phyloP scores from a whole-genome alignment of 2,888 invertebrate genomes.

The Protonemura montana region DNA sequence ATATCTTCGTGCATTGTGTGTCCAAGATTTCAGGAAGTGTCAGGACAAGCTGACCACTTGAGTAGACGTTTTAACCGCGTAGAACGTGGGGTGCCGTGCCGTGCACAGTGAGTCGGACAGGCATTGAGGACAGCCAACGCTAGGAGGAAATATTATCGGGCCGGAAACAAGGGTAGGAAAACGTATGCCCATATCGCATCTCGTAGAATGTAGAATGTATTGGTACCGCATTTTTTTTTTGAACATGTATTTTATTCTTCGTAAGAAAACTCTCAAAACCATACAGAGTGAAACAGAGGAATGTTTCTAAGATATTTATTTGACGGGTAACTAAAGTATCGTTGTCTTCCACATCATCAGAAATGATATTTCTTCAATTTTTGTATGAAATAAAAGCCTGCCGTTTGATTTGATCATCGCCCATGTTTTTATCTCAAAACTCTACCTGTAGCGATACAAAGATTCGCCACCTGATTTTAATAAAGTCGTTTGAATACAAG shows the following conservation, averaged over 20 bases:
- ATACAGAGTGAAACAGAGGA: too few species aligned
- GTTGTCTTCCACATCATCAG: too few species aligned
- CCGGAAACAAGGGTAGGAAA: neutral
- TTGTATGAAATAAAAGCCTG: too few species aligned
- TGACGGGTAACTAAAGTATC: neutral
- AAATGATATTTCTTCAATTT: too few species aligned
- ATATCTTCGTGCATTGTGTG: neutral
- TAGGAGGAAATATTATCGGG: neutral
- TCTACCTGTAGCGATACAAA: too few species aligned
- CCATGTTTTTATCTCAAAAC: too few species aligned
- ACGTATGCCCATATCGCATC: neutral
- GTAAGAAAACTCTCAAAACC: too few species aligned
- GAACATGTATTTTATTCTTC: neutral
- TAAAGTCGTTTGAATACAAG: too few species aligned
- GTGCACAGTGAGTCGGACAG: neutral
- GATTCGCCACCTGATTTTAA: too few species aligned
- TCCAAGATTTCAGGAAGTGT: slow-evolving; percentile 26
- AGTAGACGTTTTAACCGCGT: neutral
- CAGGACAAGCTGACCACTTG: slow-evolving; percentile 29
- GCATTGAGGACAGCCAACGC: neutral
- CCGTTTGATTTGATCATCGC: too few species aligned
- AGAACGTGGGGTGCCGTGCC: neutral
- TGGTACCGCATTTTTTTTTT: neutral
- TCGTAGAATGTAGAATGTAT: neutral
- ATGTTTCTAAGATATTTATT: neutral